Evolutionary conservation across 92 coral and sea anemone genomes (phyloP).

Genomic region (Pocillopora meandrina): DNA sequence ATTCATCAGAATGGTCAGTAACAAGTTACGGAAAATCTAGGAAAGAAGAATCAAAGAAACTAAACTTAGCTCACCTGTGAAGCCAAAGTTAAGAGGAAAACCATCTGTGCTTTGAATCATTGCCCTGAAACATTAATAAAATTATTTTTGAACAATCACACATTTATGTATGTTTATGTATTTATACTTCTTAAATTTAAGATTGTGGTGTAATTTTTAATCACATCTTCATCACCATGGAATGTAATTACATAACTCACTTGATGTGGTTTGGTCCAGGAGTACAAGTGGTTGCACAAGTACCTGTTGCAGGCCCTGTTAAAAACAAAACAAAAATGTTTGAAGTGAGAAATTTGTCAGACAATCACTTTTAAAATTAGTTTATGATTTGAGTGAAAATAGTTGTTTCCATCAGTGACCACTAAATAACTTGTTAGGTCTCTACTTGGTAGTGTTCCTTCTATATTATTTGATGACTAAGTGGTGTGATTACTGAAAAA

Average conservation of each 20-base stretch:
- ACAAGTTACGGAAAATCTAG: no score
- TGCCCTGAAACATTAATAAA: slow-evolving; percentile 45
- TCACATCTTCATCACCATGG: no score
- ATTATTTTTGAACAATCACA: background rate
- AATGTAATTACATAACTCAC: slow-evolving; percentile 20
- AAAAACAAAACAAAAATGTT: background rate
- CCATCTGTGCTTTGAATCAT: slow-evolving; percentile 78
- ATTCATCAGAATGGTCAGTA: background rate
- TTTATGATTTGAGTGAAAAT: background rate
- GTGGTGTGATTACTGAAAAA: no score
- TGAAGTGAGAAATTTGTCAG: no score
- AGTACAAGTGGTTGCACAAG: slow-evolving; percentile 76
- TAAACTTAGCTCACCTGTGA: slow-evolving; percentile 50
- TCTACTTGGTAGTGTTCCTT: no score
- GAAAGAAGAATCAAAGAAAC: background rate
- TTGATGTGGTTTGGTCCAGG: slow-evolving; percentile 78
- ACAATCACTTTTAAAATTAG: no score
- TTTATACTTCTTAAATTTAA: no score
- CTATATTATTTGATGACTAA: no score
- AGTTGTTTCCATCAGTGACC: no score
- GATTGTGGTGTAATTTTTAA: no score
- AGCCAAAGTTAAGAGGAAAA: slow-evolving; percentile 75
- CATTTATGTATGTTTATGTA: no score
- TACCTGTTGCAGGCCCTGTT: slow-evolving; percentile 74
- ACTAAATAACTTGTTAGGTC: no score